phyloP scores from a whole-genome alignment of 2,113 vertebrate genomes.

The Dasyprocta punctata region DNA sequence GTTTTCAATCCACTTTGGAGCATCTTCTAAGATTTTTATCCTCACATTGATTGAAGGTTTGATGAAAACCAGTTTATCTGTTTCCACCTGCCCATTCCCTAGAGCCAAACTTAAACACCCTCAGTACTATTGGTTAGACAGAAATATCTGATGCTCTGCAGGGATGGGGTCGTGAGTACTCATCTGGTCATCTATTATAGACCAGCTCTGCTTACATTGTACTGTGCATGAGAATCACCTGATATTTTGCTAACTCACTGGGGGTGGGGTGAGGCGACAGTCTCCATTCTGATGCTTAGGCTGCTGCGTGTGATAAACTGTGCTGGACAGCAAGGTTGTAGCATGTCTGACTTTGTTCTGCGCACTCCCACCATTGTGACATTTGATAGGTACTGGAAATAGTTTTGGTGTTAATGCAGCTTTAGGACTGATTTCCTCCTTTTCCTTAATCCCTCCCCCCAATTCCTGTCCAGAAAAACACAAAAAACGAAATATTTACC shows the following conservation, averaged over 20 bases:
- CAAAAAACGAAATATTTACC: background rate
- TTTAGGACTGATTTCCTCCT: background rate
- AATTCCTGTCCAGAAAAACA: background rate
- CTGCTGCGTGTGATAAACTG: background rate
- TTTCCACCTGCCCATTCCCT: background rate
- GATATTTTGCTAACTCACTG: background rate
- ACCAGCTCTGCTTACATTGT: background rate
- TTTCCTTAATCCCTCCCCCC: accelerated
- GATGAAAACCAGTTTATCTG: background rate
- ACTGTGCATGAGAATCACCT: background rate
- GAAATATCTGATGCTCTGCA: background rate
- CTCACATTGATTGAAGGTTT: background rate
- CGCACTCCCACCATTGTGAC: background rate
- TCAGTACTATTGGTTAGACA: background rate
- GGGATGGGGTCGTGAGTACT: background rate
- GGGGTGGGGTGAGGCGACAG: no score
- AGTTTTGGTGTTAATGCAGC: background rate
- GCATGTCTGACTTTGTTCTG: background rate
- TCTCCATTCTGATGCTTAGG: no score
- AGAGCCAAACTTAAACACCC: background rate
- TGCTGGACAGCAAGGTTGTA: accelerated
- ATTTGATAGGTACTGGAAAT: background rate
- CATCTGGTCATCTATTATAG: background rate
- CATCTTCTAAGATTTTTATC: background rate
- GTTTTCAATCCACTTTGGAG: background rate